Percentiles rank a stretch among this genome's conserved stretches.
These are phyloP conservation scores for Pangasius mekongensis DNA, from an alignment of 2,797 vertebrate genomes.

Conservation along the genomic window DNA sequence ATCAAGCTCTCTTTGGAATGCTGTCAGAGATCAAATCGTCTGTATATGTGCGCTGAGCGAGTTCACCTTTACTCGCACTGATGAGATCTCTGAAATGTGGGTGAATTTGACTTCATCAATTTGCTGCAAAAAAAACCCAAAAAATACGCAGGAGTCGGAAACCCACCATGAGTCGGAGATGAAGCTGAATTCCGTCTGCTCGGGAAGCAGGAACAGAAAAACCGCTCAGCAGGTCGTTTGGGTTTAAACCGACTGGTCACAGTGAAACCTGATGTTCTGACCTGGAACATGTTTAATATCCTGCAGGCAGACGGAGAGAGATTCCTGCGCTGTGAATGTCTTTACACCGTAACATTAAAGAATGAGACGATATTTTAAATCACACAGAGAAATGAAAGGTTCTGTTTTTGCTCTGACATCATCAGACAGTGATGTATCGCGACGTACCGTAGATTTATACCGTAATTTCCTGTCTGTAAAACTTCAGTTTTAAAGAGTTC, in stretches of 20 bases:
- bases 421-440: neutral
- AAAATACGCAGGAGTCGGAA: neutral
- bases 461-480: no score
- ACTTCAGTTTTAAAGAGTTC: neutral
- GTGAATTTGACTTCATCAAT: neutral
- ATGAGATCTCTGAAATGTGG: slow-evolving; percentile 20
- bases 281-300: neutral
- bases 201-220: slow-evolving; percentile 14
- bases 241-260: neutral
- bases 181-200: slow-evolving; percentile 20
- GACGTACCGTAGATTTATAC: no score
- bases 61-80: slow-evolving; percentile 26
- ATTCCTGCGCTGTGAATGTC: neutral
- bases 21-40: slow-evolving; percentile 38
- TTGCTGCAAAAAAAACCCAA: neutral
- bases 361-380: neutral
- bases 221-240: slow-evolving; percentile 21
- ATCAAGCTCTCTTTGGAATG: slow-evolving; percentile 38
- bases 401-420: neutral
- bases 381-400: neutral
- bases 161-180: neutral
- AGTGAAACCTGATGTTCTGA: neutral
- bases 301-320: neutral
- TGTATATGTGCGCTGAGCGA: slow-evolving; percentile 42
- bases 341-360: neutral